These are phyloP conservation scores for Dendrocincla fuliginosa DNA, from an alignment of 2,797 vertebrate genomes.

Conservation along the genomic window DNA sequence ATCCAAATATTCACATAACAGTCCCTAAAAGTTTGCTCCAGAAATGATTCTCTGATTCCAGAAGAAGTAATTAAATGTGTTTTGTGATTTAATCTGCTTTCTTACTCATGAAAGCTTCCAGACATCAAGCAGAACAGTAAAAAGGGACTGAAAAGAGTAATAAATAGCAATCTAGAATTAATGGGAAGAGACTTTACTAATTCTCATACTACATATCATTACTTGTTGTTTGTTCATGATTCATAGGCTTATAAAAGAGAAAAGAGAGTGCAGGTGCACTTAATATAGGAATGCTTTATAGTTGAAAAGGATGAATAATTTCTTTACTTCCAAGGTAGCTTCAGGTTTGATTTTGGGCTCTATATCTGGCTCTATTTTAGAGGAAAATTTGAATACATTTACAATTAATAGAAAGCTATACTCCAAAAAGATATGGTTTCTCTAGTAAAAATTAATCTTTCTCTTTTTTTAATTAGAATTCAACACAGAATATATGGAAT, in stretches of 20 bases:
- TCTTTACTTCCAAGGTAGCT: background rate
- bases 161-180: background rate
- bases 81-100: background rate
- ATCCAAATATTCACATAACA: background rate
- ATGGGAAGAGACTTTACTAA: background rate
- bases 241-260: background rate
- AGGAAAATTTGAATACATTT: background rate
- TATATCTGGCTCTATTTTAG: background rate
- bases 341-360: background rate
- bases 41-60: background rate
- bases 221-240: background rate
- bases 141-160: background rate
- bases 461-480: background rate
- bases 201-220: background rate
- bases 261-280: background rate
- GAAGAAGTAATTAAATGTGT: background rate
- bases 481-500: constrained; percentile 18
- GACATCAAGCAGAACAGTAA: background rate
- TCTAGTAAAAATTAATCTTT: background rate
- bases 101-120: background rate
- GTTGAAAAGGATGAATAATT: background rate
- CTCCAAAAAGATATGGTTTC: background rate
- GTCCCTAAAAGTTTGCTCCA: background rate
- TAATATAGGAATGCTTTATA: background rate
- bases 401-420: constrained; percentile 11